phyloP scores from a whole-genome alignment of 2,888 invertebrate genomes.

The Dascillus cervinus region DNA sequence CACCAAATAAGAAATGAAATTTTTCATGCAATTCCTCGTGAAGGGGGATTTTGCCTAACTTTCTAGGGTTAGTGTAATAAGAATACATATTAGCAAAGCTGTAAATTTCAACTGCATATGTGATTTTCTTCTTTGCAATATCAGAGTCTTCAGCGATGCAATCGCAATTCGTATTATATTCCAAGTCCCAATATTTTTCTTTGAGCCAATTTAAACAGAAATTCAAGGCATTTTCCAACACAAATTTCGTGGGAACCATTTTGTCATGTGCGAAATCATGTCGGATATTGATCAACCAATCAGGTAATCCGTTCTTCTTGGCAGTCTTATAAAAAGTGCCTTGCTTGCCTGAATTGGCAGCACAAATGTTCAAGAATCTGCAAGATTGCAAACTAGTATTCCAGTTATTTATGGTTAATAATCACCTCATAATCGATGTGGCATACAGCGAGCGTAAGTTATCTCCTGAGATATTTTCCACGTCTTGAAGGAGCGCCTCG shows the following conservation, averaged over 20 bases:
- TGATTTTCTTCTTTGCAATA: too few species aligned
- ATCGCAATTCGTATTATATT: conserved; percentile 36
- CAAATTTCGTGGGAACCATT: conserved; percentile 54
- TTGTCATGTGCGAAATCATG: conserved; percentile 72
- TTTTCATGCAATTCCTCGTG: too few species aligned
- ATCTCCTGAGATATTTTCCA: conserved; percentile 39
- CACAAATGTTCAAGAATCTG: conserved; percentile 39
- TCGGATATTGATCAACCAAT: conserved; percentile 71
- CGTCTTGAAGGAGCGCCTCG: conserved; percentile 44
- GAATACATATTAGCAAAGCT: too few species aligned
- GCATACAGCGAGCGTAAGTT: conserved; percentile 53
- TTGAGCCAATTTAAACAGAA: conserved; percentile 63
- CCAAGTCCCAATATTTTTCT: conserved; percentile 57
- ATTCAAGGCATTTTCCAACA: conserved; percentile 55
- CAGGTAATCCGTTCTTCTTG: conserved; percentile 60
- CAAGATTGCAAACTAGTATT: conserved; percentile 15
- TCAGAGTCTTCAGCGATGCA: too few species aligned
- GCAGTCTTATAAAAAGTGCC: conserved; percentile 49
- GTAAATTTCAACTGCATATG: too few species aligned
- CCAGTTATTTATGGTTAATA: conserved; percentile 22
- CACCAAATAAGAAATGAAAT: too few species aligned
- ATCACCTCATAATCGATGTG: conserved; percentile 57
- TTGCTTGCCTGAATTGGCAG: conserved; percentile 33
- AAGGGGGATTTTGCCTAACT: too few species aligned
- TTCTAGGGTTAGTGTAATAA: too few species aligned